Evolutionary conservation across 1,140 invertebrate genomes (phyloP).

Genomic region (Olivierus martensii): DNA sequence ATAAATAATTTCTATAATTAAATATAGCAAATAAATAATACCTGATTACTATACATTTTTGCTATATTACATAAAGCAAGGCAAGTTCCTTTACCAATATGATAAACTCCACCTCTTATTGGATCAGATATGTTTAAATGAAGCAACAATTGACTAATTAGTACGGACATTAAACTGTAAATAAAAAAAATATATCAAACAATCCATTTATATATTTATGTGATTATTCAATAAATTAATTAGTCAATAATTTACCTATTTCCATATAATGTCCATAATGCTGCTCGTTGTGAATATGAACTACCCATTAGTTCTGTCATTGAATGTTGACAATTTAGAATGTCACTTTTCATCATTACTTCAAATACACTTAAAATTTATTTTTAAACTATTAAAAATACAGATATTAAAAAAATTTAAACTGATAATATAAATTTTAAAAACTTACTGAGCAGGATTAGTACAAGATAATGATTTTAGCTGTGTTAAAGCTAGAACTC

Average conservation of each 20-base stretch:
- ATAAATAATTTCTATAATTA: conserved; percentile 33
- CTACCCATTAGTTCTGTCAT: conserved; percentile 62
- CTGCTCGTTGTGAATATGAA: conserved; percentile 60
- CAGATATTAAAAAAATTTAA: no score
- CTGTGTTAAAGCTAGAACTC: conserved; percentile 45
- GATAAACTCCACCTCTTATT: conserved; percentile 35
- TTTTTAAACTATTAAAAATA: no score
- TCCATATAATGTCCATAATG: conserved; percentile 73
- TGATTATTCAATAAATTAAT: neutral
- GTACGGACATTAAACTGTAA: conserved; percentile 44
- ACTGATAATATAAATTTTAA: no score
- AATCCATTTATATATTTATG: no score
- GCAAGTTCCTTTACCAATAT: conserved; percentile 52
- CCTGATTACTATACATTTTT: conserved; percentile 6
- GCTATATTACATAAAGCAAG: conserved; percentile 54
- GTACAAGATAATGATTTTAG: conserved; percentile 25
- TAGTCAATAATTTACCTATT: conserved; percentile 43
- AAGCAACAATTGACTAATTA: conserved; percentile 61
- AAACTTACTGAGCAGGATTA: conserved; percentile 26
- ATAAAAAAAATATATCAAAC: neutral
- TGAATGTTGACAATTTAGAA: conserved; percentile 68
- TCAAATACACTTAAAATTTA: conserved; percentile 38
- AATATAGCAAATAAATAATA: conserved; percentile 40
- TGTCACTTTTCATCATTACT: conserved; percentile 65
- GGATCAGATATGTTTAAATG: conserved; percentile 50